Conservation (phyloP, 1,140 invertebrate genomes). For the Brachystomella parvula region DNA sequence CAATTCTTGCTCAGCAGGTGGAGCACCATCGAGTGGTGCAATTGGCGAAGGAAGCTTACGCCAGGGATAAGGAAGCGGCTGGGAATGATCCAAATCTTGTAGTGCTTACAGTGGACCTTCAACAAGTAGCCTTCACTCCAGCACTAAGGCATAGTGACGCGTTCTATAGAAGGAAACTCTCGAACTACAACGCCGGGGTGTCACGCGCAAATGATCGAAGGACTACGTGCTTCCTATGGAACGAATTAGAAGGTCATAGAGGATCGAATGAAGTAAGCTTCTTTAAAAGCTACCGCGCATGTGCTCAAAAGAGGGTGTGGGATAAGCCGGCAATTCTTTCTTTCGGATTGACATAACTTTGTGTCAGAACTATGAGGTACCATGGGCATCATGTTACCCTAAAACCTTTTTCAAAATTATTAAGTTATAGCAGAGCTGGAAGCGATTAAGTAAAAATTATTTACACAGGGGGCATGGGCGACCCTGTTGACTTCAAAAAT, state of each 20-base stretch:
- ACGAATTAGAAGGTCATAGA: constrained; percentile 24
- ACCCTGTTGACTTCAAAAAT: no score
- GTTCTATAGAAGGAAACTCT: constrained; percentile 17
- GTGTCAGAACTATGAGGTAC: no score
- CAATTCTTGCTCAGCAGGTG: not conserved
- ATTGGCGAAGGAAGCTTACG: not conserved
- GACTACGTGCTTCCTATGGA: constrained; percentile 17
- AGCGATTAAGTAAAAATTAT: no score
- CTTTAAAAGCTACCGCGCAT: no score
- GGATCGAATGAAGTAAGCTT: constrained; percentile 33
- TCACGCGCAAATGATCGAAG: not conserved
- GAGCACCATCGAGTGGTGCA: not conserved
- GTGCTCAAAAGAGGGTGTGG: no score
- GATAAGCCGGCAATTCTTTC: no score
- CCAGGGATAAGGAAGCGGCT: not conserved
- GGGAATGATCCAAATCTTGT: not conserved
- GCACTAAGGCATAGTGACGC: not conserved
- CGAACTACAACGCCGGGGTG: constrained; percentile 30
- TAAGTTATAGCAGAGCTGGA: no score
- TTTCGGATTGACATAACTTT: no score
- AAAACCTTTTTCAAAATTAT: no score
- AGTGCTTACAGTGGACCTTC: not conserved
- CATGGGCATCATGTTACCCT: no score
- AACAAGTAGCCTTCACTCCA: constrained; percentile 10
- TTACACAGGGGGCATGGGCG: no score